These are phyloP conservation scores for Seriola rivoliana DNA, from an alignment of 2,113 vertebrate species.

Conservation along the genomic window DNA sequence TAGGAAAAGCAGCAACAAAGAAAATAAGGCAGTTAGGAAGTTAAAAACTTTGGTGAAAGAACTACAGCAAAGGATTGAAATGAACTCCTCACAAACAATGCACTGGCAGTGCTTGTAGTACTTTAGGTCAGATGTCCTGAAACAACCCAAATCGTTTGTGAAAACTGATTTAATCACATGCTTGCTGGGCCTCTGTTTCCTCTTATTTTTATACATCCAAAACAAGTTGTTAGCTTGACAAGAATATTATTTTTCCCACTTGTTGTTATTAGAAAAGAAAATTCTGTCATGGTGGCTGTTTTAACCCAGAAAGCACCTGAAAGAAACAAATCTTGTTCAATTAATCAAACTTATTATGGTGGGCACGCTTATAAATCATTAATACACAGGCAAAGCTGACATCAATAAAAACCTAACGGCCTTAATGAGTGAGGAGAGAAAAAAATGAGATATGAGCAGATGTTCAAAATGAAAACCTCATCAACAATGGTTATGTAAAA, in stretches of 20 bases:
- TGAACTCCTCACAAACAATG: background rate
- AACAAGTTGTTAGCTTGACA: background rate
- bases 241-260: slow-evolving; percentile 8
- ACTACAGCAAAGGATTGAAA: background rate
- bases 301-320: slow-evolving; percentile 40
- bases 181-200: slow-evolving; percentile 4
- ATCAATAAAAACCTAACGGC: slow-evolving; percentile 68
- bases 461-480: slow-evolving; percentile 76
- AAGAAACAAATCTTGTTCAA: slow-evolving; percentile 44
- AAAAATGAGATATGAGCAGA: slow-evolving; percentile 70
- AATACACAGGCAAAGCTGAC: slow-evolving; percentile 67
- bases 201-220: background rate
- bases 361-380: slow-evolving; percentile 72
- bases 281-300: slow-evolving; percentile 13
- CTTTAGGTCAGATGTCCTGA: background rate
- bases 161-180: background rate
- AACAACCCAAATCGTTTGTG: background rate
- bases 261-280: slow-evolving; percentile 22
- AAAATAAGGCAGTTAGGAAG: background rate
- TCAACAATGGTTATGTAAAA: slow-evolving; percentile 70
- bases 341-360: slow-evolving; percentile 74
- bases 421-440: slow-evolving; percentile 67
- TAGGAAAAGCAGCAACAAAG: background rate
- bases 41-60: too few species aligned
- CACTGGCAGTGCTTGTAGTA: background rate